Evolutionary conservation across 2,888 invertebrate species (phyloP).

Genomic region (Mamestra brassicae): DNA sequence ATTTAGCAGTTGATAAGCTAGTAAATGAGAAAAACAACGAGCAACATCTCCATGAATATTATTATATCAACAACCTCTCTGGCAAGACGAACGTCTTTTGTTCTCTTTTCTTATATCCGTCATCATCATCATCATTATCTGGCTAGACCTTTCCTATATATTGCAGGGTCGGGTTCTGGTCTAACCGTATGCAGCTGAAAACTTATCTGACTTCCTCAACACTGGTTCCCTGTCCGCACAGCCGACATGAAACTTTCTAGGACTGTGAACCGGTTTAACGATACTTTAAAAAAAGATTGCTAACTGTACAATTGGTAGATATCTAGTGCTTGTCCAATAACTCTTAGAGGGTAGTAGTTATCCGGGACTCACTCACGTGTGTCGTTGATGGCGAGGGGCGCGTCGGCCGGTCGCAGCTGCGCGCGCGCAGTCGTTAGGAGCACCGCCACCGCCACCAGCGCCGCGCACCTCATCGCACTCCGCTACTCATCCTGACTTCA

Average conservation of each 20-base stretch:
- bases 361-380: conserved; percentile 84
- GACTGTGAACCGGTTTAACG: not conserved
- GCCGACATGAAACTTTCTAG: no score
- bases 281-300: not conserved
- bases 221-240: not conserved
- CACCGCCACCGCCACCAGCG: conserved; percentile 82
- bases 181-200: not conserved
- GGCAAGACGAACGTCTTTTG: not conserved
- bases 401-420: conserved; percentile 87
- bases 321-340: not conserved
- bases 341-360: conserved; percentile 27
- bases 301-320: not conserved
- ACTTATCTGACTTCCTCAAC: not conserved
- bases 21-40: not conserved
- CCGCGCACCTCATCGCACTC: conserved; percentile 84
- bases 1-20: not conserved
- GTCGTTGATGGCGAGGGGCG: conserved; percentile 85
- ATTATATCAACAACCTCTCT: no score
- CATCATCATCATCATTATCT: not conserved
- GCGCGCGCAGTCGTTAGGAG: conserved; percentile 80
- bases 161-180: not conserved
- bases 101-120: not conserved
- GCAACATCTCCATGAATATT: no score
- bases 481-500: conserved; percentile 78
- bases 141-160: not conserved